These are phyloP conservation scores for Mormyrops attenuatus DNA, from an alignment of 2,797 vertebrate genomes.

Conservation along the genomic window DNA sequence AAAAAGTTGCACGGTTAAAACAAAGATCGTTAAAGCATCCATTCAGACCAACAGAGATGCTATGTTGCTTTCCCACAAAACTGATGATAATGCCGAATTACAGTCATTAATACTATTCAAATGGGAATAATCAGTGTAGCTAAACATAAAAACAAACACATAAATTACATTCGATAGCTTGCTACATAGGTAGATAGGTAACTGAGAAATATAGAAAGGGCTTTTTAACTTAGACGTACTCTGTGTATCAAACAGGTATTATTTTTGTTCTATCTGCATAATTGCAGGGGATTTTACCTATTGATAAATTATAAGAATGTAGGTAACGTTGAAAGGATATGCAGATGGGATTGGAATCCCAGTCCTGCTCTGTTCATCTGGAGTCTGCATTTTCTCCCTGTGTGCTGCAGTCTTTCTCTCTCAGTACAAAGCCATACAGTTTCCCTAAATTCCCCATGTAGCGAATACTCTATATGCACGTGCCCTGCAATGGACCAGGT, in stretches of 20 bases:
- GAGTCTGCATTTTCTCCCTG: not conserved
- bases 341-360: not conserved
- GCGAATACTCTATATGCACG: not conserved
- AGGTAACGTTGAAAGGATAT: not conserved
- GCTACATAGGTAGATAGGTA: not conserved
- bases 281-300: not conserved
- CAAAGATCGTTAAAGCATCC: not conserved
- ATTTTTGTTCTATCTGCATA: not conserved
- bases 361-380: not conserved
- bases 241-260: not conserved
- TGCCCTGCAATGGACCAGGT: not conserved
- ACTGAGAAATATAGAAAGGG: not conserved
- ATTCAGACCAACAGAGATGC: not conserved
- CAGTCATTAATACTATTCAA: not conserved
- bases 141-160: not conserved
- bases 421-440: not conserved
- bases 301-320: not conserved
- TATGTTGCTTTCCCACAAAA: not conserved
- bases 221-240: not conserved
- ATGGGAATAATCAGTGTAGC: not conserved
- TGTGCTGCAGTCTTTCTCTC: not conserved
- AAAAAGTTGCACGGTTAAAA: not conserved
- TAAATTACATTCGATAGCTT: not conserved
- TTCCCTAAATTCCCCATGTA: not conserved
- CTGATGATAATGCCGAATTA: not conserved